These are phyloP conservation scores for Chaetodon auriga DNA, from an alignment of 2,113 vertebrate species.

Conservation along the genomic window DNA sequence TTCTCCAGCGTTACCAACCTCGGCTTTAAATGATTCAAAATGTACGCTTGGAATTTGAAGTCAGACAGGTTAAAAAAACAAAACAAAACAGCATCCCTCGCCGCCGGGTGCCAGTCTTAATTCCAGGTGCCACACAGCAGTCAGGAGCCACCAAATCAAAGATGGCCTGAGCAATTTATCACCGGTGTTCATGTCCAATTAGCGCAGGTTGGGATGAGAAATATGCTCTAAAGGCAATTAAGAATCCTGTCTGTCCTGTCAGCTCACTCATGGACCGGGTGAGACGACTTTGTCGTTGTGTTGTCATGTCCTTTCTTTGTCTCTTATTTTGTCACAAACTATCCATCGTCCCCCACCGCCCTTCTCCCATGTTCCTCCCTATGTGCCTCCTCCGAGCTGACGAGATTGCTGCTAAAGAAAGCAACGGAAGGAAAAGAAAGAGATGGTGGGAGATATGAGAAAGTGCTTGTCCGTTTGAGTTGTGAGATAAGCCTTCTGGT, in stretches of 20 bases:
- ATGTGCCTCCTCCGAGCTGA: constrained; percentile 34
- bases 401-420: constrained; percentile 17
- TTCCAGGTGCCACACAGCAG: constrained; percentile 54
- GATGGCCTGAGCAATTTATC: constrained; percentile 72
- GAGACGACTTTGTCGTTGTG: constrained; percentile 60
- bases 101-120: constrained; percentile 47
- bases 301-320: constrained; percentile 56
- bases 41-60: constrained; percentile 10
- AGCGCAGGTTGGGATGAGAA: constrained; percentile 69
- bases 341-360: constrained; percentile 50
- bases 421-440: constrained; percentile 5
- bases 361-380: constrained; percentile 1
- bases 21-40: neutral
- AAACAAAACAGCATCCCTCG: constrained; percentile 7
- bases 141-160: constrained; percentile 65
- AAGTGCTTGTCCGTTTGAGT: constrained; percentile 51
- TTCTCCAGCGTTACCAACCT: no score
- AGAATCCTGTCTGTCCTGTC: constrained; percentile 64
- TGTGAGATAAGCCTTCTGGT: constrained; percentile 60
- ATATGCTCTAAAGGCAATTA: constrained; percentile 73
- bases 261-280: constrained; percentile 53
- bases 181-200: constrained; percentile 74
- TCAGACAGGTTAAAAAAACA: neutral
- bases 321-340: constrained; percentile 61
- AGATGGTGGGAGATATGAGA: constrained; percentile 29